These are phyloP conservation scores for Caradrina clavipalpis DNA, from an alignment of 2,888 invertebrate species.

Conservation along the genomic window DNA sequence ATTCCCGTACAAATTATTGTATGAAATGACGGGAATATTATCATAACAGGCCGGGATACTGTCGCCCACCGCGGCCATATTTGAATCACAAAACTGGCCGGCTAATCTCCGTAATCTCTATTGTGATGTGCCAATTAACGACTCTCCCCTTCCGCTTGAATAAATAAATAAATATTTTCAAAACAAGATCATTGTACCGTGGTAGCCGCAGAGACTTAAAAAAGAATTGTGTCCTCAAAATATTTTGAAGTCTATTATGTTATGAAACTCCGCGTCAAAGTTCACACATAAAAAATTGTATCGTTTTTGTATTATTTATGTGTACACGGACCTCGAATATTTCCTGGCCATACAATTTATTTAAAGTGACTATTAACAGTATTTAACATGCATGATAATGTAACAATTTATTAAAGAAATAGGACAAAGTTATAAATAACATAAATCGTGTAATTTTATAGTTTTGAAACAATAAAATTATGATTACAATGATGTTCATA, in stretches of 20 bases:
- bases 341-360: constrained; percentile 24
- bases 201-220: constrained; percentile 66
- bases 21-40: constrained; percentile 84
- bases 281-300: constrained; percentile 50
- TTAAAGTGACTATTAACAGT: constrained; percentile 7
- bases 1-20: constrained; percentile 79
- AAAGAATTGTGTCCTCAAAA: constrained; percentile 68
- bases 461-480: constrained; percentile 62
- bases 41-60: constrained; percentile 84
- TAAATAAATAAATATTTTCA: constrained; percentile 87
- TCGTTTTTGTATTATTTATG: constrained; percentile 19
- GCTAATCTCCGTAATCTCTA: constrained; percentile 88
- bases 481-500: constrained; percentile 61
- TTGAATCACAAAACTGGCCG: constrained; percentile 88
- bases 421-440: constrained; percentile 48
- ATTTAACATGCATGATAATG: constrained; percentile 20
- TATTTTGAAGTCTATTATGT: constrained; percentile 60
- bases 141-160: constrained; percentile 89
- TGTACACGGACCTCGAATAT: constrained; percentile 8
- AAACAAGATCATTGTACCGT: constrained; percentile 71
- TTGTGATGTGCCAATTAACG: constrained; percentile 89
- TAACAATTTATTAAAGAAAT: constrained; percentile 50
- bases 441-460: constrained; percentile 51
- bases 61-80: constrained; percentile 85
- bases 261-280: constrained; percentile 32